Base-by-base conservation (phyloP, 2,797 vertebrate species). In the Fringilla coelebs region DNA sequence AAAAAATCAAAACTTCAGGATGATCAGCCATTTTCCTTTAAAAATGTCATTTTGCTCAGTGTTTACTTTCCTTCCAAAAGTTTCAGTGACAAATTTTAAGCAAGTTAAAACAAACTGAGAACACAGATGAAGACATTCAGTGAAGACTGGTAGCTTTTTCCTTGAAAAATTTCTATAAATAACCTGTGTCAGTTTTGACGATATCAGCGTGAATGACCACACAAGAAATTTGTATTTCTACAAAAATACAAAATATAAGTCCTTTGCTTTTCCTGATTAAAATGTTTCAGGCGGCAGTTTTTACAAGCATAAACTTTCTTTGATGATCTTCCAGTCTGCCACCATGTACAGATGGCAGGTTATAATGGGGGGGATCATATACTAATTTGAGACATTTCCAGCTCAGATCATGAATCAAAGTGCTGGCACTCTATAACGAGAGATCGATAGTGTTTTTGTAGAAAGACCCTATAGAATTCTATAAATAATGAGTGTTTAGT, bases 401-500 rank as follows among this genome's bases (percentile, higher is more conserved):
- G 67, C 80, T 94, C 79, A 77, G 74, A 85, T 83, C 94, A 94
- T 96, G 92, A 96, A 95, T 96, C 93, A 95, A 88, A 84, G 77
- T 10, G 32, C 57, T 94, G 81, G 72, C 70, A 71, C 88, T 83
- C 86, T 25, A 71, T 96, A 97, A 96, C 81, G 45, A 97, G 89
- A 95, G 82, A 97, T 96, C 57, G 1, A 97, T 96, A 76, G 43
- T 63, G 61, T 93, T 96, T 97, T 95, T 83, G 84, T 57, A 86
- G 84, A 88, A 78, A 96, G 67, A 96, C 57, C 76, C 90, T 94
- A 94, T 85, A 96, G 94, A 94, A 93, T 95, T 96, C 95, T 92
- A 92, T 96, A 95, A 97, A 96, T 97, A 95, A 97, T 92, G 94
- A 95, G 41, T 62, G 55, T 94, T 97, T 96, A 93, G 93, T 87